phyloP scores from a whole-genome alignment of 2,888 invertebrate species.

The Xestobium rufovillosum region DNA sequence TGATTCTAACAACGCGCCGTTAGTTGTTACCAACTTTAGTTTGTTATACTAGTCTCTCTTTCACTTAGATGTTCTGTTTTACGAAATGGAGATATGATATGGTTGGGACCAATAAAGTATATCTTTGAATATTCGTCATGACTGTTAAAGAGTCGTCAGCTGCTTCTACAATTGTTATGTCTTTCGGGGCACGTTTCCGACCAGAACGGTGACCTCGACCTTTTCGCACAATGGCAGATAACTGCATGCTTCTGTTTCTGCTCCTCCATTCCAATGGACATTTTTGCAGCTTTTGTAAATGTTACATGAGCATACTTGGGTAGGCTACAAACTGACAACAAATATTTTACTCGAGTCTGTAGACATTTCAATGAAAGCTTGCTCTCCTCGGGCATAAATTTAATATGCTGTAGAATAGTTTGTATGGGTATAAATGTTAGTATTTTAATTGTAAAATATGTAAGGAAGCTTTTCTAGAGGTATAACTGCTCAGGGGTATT shows the following conservation, averaged over 20 bases:
- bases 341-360: too few relatives aligned
- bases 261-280: constrained; percentile 7
- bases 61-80: too few relatives aligned
- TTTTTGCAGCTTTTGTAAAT: constrained; percentile 11
- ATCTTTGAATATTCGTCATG: too few relatives aligned
- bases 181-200: constrained; percentile 3
- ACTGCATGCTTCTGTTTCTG: constrained; percentile 6
- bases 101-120: too few relatives aligned
- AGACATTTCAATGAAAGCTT: neutral
- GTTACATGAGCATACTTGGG: constrained; percentile 7
- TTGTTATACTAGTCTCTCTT: too few relatives aligned
- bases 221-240: constrained; percentile 8
- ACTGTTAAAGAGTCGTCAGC: constrained; percentile 10
- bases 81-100: too few relatives aligned
- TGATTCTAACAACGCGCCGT: too few relatives aligned
- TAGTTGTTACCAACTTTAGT: too few relatives aligned
- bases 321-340: constrained; percentile 10
- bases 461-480: constrained; percentile 8
- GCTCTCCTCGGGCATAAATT: neutral
- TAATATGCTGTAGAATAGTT: constrained; percentile 9
- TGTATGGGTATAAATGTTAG: constrained; percentile 6
- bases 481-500: constrained; percentile 4
- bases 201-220: constrained; percentile 4
- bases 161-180: constrained; percentile 10
- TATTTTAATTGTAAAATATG: constrained; percentile 10